Conservation (phyloP, 1,140 invertebrate species). For the Reticulitermes speratus region DNA sequence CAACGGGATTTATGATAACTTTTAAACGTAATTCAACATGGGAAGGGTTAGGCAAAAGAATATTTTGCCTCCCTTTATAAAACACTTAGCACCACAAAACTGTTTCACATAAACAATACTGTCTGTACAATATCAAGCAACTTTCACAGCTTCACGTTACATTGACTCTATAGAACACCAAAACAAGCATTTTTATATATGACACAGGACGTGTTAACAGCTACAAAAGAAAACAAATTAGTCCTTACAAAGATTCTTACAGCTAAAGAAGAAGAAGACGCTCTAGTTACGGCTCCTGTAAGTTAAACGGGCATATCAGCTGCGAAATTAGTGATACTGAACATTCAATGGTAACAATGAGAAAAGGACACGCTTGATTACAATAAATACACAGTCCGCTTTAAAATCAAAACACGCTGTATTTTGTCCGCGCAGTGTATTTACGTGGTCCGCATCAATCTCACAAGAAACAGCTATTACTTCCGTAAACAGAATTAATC, state of each 20-base stretch:
- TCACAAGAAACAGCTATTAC: no score
- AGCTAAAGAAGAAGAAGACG: no score
- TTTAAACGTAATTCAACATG: no score
- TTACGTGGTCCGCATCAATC: no score
- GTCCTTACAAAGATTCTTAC: not conserved
- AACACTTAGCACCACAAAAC: no score
- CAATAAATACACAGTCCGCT: not conserved
- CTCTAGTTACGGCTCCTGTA: not conserved
- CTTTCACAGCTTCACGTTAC: not conserved
- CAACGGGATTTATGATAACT: no score
- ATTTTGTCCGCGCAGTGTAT: not conserved
- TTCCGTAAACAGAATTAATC: no score
- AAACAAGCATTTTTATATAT: not conserved
- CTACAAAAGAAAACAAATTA: not conserved
- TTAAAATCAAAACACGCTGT: not conserved
- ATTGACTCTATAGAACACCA: not conserved
- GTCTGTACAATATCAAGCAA: not conserved
- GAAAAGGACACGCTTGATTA: not conserved
- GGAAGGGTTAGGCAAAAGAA: no score
- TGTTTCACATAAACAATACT: no score
- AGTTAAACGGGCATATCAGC: not conserved
- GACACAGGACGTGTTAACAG: not conserved
- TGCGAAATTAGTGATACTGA: no score
- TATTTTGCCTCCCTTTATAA: no score
- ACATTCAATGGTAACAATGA: not conserved